Evolutionary conservation across 2,113 vertebrate genomes (phyloP), one percentile per base, ranked within the genome.

Genomic region (Brachyistius frenatus): DNA sequence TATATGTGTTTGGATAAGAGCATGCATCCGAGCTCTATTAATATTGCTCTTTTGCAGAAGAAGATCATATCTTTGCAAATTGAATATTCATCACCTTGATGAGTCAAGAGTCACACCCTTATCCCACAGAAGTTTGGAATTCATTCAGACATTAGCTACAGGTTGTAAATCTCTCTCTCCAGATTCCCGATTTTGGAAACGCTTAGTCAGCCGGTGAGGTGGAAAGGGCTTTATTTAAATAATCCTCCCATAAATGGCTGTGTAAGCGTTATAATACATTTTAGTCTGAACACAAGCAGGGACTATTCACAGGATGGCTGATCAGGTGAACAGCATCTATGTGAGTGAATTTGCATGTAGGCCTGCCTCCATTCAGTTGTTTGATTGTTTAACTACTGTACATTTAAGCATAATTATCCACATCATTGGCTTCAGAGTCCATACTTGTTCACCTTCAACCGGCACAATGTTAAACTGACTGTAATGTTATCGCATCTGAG

Each of bases 11-110:
- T 86, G 85, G 86, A 89, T 91, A 87, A 90, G 79, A 89, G 80
- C 84, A 77, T 89, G 83, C 76, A 89, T 66, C 74, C 85, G 81
- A 68, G 68, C 56, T 75, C 78, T 85, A 90, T 91, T 92, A 92
- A 93, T 93, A 90, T 90, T 89, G 73, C 88, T 89, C 85, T 92
- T 93, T 92, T 86, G 71, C 78, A 57, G 64, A 90, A 89, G 83
- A 88, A 83, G 83, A 92, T 91, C 80, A 76, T 86, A 84, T 92
- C 85, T 79, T 62, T 73, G 79, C 66, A 89, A 90, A 92, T 70
- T 87, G 73, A 92, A 91, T 90, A 92, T 92, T 90, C 77, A 86
- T 80, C 57, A 80, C 78, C 55, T 84, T 86, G 92, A 91, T 89
- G 82, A 91, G 75, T 89, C 71, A 84, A 84, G 32, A 76, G 63